Evolutionary conservation across 2,888 invertebrate species (phyloP).

Genomic region (Cetonia aurata): DNA sequence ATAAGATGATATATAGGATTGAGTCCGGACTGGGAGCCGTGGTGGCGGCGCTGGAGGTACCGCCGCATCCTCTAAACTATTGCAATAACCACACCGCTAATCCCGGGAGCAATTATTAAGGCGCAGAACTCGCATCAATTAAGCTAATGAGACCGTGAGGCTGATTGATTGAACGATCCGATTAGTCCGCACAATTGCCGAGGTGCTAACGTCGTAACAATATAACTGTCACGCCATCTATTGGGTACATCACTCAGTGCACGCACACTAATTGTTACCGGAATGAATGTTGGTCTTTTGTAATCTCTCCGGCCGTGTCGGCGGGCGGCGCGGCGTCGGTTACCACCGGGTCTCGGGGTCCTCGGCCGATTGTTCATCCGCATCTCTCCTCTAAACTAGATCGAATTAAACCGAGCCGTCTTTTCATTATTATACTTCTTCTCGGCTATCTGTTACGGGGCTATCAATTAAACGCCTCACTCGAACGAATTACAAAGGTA

Average conservation of each 20-base stretch:
- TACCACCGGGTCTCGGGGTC: neutral
- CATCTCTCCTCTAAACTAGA: conserved; percentile 32
- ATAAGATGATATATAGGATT: conserved; percentile 54
- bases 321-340: neutral
- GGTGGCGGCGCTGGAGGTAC: conserved; percentile 36
- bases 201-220: conserved; percentile 53
- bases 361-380: conserved; percentile 31
- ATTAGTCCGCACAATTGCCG: conserved; percentile 54
- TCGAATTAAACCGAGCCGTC: conserved; percentile 30
- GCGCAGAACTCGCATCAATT: conserved; percentile 62
- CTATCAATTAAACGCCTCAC: conserved; percentile 23
- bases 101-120: conserved; percentile 64
- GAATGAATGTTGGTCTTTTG: conserved; percentile 46
- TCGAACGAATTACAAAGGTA: neutral
- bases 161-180: conserved; percentile 60
- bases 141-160: conserved; percentile 60
- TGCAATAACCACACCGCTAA: conserved; percentile 61
- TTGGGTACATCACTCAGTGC: conserved; percentile 47
- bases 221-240: conserved; percentile 49
- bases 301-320: conserved; percentile 27
- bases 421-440: conserved; percentile 27
- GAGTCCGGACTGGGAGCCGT: conserved; percentile 44
- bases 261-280: conserved; percentile 42
- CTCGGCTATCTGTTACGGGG: conserved; percentile 31
- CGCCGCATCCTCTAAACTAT: conserved; percentile 57